A percentile compares a stretch with the other conserved stretches of the same genome.
phyloP scores from a whole-genome alignment of 2,797 vertebrate genomes.

The Lagodon rhomboides region DNA sequence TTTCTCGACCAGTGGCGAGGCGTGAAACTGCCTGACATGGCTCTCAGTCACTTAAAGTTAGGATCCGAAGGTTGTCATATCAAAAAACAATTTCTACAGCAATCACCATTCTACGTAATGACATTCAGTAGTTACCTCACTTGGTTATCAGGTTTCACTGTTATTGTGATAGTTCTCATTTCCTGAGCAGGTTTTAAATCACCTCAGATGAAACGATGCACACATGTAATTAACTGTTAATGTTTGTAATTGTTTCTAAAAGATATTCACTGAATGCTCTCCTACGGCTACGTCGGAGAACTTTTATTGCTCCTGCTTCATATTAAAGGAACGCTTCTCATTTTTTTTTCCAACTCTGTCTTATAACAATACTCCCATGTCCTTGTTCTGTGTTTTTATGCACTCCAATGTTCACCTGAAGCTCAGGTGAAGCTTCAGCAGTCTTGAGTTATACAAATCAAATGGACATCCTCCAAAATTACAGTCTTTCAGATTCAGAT shows the following conservation, averaged over 20 bases:
- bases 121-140: background rate
- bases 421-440: background rate
- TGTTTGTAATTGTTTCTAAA: background rate
- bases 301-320: no score
- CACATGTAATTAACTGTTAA: background rate
- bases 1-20: slow-evolving; percentile 19
- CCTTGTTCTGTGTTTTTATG: background rate
- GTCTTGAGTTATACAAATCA: background rate
- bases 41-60: slow-evolving; percentile 29
- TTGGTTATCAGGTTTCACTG: background rate
- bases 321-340: no score
- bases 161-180: background rate
- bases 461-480: background rate
- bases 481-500: background rate
- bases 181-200: slow-evolving; percentile 21
- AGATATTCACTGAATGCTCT: no score
- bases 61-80: slow-evolving; percentile 2
- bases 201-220: slow-evolving; percentile 17
- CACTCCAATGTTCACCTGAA: background rate
- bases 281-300: no score
- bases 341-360: no score
- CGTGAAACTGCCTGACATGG: slow-evolving; percentile 27
- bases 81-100: background rate
- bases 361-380: background rate
- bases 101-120: background rate